Base-by-base conservation (phyloP, 1,140 invertebrate species). In the Diorhabda carinulata region DNA sequence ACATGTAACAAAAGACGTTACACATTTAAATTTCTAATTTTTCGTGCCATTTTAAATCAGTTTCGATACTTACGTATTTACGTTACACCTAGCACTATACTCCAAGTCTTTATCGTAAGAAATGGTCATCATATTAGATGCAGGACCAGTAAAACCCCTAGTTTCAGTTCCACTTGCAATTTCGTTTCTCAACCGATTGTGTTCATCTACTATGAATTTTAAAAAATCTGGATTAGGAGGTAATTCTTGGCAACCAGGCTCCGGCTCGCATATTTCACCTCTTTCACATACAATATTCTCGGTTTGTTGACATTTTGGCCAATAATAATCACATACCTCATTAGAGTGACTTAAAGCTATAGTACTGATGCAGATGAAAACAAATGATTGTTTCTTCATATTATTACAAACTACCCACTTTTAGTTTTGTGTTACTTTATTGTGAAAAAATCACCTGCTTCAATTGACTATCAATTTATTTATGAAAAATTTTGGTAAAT, bases 71-170 rank as follows among this genome's bases (percentile, higher is more conserved):
- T 52, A 52, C 47, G 6, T 52, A 10, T 64, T 68, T 44, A 58
- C 44, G 5, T 62, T 45, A 44, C 70, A 71, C 41, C 40, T 41
- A 57, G 70, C 66, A 5, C 45, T 62, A 25, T 47, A 68, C 42
- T 71, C 66, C 5, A 71, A 43, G 4, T 64, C 56, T 9, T 57
- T 10, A 56, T 71, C 70, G 66, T 68, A 71, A 1, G 45, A 52
- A 10, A 71, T n/a, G 2, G 61, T 57, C 56, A 57, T 62, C 66
- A 71, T 71, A 57, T 71, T 60, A 9, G 70, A 60, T 6, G 57
- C 70, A 25, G 47, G n/a, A 2, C 10, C 63, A 44, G 43, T 64
- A 3, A 8, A 43, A n/a, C 63, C 63, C 41, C 63, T 52, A 6
- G 45, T 64, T 64, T 64, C 63, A 10, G 43, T 6, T 3, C 63